Percentiles rank a stretch among this genome's conserved stretches.
Conservation (phyloP, 2,888 invertebrate species). For the Xestoiulus laeticollis region DNA sequence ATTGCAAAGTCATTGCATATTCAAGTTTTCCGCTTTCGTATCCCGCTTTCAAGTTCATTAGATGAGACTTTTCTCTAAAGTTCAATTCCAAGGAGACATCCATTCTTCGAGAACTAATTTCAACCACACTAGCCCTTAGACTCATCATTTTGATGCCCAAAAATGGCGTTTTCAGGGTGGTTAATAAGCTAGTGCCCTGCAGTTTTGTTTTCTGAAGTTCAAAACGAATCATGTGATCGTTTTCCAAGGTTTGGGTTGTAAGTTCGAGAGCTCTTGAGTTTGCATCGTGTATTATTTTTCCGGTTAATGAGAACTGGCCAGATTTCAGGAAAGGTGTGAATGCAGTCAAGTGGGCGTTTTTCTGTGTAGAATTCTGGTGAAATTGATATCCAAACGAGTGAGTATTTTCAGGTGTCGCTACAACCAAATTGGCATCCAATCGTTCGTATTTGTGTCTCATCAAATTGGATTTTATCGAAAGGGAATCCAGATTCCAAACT, state of each 20-base stretch:
- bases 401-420: not conserved
- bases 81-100: not conserved
- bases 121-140: constrained; percentile 2
- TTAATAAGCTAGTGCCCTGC: not conserved
- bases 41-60: not conserved
- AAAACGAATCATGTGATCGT: not conserved
- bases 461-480: constrained; percentile 21
- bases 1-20: constrained; percentile 57
- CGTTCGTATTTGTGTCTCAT: not conserved
- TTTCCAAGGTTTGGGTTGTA: not conserved
- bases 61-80: not conserved
- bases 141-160: constrained; percentile 19
- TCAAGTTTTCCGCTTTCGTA: constrained; percentile 25
- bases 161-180: constrained; percentile 44
- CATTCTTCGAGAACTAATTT: not conserved
- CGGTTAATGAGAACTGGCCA: not conserved
- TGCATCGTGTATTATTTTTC: not conserved
- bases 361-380: not conserved
- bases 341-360: not conserved
- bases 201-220: constrained; percentile 22
- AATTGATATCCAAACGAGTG: constrained; percentile 30
- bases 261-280: not conserved
- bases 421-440: not conserved
- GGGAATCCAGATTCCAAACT: constrained; percentile 5
- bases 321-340: constrained; percentile 46